Evolutionary conservation across 1,140 invertebrate species (phyloP), one percentile per base, ranked within the genome.

Genomic region (Antheraea pernyi): DNA sequence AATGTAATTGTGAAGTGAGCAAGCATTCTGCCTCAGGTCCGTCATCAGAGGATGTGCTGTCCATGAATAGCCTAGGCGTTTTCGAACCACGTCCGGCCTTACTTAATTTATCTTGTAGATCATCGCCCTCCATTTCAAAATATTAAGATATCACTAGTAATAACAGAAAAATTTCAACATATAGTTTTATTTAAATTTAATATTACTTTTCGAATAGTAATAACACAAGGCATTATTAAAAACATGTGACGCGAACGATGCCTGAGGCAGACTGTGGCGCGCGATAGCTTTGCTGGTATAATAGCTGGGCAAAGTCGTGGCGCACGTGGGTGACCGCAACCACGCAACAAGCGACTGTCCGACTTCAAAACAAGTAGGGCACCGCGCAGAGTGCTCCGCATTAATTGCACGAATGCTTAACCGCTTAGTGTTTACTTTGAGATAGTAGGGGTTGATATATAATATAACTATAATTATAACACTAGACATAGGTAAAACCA

Each of bases 21-120:
- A 93, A 77, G 8, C 83, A 84, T 70, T 92, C 89, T 3, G 91
- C 85, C 80, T 93, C 90, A 59, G 89, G 86, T 39, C 87, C 89
- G 62, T 88, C 90, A 67, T 88, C 85, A 58, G 88, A 90, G 37
- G 90, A 91, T 62, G 87, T 74, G 71, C 89, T 91, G 65, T 92
- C 89, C 61, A 81, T 86, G 48, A 88, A 81, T 70, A 83, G 74
- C 67, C 82, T 81, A 30, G 78, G 67, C 30, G 83, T 78, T 73
- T 82, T 85, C 72, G 83, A 79, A 16, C 77, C 78, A 42, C 48
- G 70, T 18, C 39, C 69, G n/a, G 72, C 73, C 77, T 79, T 76
- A 11, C 71, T 77, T 53, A 53, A 53, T 53, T 13, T 53, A 53
- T 53, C 46, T 53, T 53, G 46, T n/a, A n/a, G 16, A 53, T 16